phyloP scores from a whole-genome alignment of 2,797 vertebrate species.

The Etheostoma nigrum region DNA sequence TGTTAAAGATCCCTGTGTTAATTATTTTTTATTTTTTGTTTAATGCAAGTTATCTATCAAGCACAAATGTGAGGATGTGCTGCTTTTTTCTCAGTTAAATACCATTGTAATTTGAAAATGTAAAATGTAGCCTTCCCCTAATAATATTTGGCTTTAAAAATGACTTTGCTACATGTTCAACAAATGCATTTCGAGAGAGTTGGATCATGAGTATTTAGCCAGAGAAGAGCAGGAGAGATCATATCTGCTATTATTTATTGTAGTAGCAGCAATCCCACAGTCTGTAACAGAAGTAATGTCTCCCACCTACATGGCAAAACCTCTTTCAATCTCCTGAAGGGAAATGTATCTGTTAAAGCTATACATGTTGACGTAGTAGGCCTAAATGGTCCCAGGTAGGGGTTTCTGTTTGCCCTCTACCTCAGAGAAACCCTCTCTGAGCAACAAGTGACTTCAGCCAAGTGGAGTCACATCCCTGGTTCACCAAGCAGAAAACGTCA shows the following conservation, averaged over 20 bases:
- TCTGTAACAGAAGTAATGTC: conserved; percentile 29
- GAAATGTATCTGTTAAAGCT: conserved; percentile 13
- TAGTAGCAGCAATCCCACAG: conserved; percentile 9
- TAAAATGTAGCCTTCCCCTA: neutral
- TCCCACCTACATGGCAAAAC: conserved; percentile 7
- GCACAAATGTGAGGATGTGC: neutral
- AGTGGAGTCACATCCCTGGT: conserved; percentile 38
- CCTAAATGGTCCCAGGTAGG: neutral
- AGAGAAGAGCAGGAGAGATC: neutral
- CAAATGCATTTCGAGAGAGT: neutral
- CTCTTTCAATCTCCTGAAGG: conserved; percentile 12
- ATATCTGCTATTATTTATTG: conserved; percentile 18
- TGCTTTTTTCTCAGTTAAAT: neutral
- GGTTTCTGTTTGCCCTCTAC: conserved; percentile 8
- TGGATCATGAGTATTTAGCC: conserved; percentile 1
- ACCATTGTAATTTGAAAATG: neutral
- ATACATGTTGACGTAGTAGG: neutral
- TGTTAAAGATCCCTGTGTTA: no score
- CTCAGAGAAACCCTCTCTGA: conserved; percentile 7
- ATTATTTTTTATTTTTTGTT: neutral
- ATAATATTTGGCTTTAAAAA: neutral
- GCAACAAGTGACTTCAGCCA: conserved; percentile 30
- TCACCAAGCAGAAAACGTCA: conserved; percentile 61
- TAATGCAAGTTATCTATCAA: neutral
- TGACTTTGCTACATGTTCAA: neutral